phyloP scores from a whole-genome alignment of 2,888 invertebrate species.

The Andrena praecox region DNA sequence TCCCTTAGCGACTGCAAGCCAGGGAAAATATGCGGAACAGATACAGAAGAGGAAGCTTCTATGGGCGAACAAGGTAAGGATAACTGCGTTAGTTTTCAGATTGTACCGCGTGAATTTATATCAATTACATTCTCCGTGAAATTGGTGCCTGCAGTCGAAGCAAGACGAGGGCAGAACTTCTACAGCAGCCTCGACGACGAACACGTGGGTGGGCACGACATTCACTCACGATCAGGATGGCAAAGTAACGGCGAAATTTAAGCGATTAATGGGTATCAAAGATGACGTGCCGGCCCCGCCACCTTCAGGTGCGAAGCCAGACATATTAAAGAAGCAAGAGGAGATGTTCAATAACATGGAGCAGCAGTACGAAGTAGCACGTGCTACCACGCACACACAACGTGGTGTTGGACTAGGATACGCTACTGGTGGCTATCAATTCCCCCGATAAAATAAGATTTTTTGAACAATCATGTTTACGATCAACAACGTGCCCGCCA shows the following conservation, averaged over 20 bases:
- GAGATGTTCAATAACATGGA: slow-evolving; percentile 97
- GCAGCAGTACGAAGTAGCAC: slow-evolving; percentile 97
- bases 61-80: slow-evolving; percentile 92
- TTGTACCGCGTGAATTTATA: neutral
- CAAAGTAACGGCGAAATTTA: slow-evolving; percentile 97
- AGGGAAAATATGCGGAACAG: slow-evolving; percentile 92
- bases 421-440: slow-evolving; percentile 86
- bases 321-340: slow-evolving; percentile 90
- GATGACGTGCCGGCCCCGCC: slow-evolving; percentile 84
- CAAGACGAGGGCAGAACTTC: slow-evolving; percentile 82
- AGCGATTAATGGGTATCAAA: slow-evolving; percentile 98
- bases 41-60: slow-evolving; percentile 96
- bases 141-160: slow-evolving; percentile 72
- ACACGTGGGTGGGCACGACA: slow-evolving; percentile 93
- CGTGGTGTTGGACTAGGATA: slow-evolving; percentile 94
- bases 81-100: neutral
- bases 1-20: slow-evolving; percentile 89
- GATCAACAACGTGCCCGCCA: slow-evolving; percentile 28
- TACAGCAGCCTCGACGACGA: slow-evolving; percentile 80
- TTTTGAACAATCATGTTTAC: slow-evolving; percentile 40
- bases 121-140: neutral
- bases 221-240: slow-evolving; percentile 97
- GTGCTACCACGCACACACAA: slow-evolving; percentile 98
- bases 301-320: slow-evolving; percentile 84
- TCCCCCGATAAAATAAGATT: slow-evolving; percentile 83